These are phyloP conservation scores for Steinernema hermaphroditum DNA, from an alignment of 2,888 invertebrate species.

Conservation along the genomic window DNA sequence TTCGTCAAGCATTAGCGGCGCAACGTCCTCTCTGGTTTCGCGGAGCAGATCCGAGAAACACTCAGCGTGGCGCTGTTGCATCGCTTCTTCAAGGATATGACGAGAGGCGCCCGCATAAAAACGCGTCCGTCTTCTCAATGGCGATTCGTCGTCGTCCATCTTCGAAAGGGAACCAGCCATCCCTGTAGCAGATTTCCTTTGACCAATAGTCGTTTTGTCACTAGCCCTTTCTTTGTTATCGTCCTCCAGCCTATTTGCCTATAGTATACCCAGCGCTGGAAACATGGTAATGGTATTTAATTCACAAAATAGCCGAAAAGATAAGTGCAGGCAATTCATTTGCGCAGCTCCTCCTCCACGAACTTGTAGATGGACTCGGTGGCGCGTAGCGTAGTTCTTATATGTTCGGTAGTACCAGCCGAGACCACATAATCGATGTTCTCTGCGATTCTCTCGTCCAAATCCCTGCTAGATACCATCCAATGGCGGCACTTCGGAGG, in stretches of 20 bases:
- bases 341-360: slow-evolving; percentile 44
- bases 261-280: too few relatives aligned
- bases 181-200: neutral
- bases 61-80: neutral
- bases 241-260: too few relatives aligned
- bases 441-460: slow-evolving; percentile 42
- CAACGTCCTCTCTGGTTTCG: slow-evolving; percentile 4
- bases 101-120: slow-evolving; percentile 13
- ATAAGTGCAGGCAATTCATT: too few relatives aligned
- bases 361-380: slow-evolving; percentile 66
- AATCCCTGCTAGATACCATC: slow-evolving; percentile 54
- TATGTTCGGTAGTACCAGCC: slow-evolving; percentile 64
- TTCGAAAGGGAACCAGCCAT: neutral
- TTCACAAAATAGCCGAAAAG: too few relatives aligned
- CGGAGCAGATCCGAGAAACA: slow-evolving; percentile 3
- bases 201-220: too few relatives aligned
- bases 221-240: too few relatives aligned
- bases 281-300: too few relatives aligned
- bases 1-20: slow-evolving; percentile 28
- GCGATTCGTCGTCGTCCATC: neutral
- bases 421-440: slow-evolving; percentile 27
- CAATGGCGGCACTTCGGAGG: slow-evolving; percentile 55
- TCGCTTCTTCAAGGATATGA: slow-evolving; percentile 9
- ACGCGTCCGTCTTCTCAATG: slow-evolving; percentile 14
- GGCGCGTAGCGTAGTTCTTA: slow-evolving; percentile 63